These are phyloP conservation scores for Chironomus tentans DNA, from an alignment of 2,888 invertebrate species.

Conservation along the genomic window DNA sequence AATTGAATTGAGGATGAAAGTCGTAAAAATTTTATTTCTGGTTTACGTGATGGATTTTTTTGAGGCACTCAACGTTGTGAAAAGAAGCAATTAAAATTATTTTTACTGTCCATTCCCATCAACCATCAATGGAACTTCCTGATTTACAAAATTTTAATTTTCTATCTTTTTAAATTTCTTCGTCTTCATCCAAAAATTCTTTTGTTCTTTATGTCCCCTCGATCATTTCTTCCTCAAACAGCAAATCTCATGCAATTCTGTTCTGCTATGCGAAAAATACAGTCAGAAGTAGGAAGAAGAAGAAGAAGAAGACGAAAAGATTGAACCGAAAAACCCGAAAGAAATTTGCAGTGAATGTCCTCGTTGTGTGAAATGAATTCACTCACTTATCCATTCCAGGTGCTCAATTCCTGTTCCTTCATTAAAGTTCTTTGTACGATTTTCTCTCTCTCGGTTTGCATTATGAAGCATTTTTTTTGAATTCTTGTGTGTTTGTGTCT, in stretches of 20 bases:
- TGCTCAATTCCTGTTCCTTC: slow-evolving; percentile 20
- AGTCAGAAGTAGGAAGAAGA: no score
- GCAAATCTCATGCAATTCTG: not conserved
- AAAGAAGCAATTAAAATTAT: no score
- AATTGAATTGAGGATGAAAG: no score
- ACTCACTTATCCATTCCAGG: slow-evolving; percentile 2
- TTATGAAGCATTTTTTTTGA: not conserved
- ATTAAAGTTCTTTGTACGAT: slow-evolving; percentile 2
- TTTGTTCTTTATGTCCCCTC: not conserved
- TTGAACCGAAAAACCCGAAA: slow-evolving; percentile 9
- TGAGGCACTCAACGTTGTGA: no score
- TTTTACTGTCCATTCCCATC: no score
- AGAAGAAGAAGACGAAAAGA: not conserved
- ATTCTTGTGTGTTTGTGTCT: no score
- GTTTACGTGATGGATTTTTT: no score
- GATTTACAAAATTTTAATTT: no score
- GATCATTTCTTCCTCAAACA: not conserved
- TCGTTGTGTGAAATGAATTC: not conserved
- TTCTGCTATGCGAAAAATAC: no score
- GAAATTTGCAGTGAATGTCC: slow-evolving; percentile 8
- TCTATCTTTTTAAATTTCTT: no score
- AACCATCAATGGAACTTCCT: no score
- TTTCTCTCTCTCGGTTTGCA: not conserved
- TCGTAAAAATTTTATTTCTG: no score
- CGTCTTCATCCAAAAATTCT: not conserved